These are phyloP conservation scores for Discoglossus pictus DNA, from an alignment of 2,797 vertebrate genomes.

Conservation along the genomic window DNA sequence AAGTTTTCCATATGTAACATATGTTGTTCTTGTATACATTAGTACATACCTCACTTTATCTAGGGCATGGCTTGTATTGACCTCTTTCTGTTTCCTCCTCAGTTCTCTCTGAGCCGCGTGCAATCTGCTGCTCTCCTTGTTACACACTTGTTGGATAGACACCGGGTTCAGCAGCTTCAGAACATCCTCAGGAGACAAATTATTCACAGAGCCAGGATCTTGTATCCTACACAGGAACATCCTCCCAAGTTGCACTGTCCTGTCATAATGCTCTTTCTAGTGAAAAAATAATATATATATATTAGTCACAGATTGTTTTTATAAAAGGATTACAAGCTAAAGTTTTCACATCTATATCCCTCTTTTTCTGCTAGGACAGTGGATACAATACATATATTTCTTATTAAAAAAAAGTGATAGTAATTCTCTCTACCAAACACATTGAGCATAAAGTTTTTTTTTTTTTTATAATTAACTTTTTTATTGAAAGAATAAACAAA, in stretches of 20 bases:
- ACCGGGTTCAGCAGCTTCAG: constrained; percentile 51
- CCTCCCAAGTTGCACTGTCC: constrained; percentile 37
- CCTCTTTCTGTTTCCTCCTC: background rate
- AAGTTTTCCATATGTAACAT: no score
- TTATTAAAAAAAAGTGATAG: no score
- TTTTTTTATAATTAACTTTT: no score
- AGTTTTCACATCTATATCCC: no score
- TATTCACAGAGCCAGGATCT: background rate
- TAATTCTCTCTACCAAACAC: no score
- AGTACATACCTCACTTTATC: constrained; percentile 5
- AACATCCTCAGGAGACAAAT: constrained; percentile 42
- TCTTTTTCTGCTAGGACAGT: no score
- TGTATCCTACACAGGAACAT: constrained; percentile 45
- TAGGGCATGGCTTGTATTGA: background rate
- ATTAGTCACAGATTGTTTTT: no score
- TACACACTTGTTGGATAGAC: constrained; percentile 40
- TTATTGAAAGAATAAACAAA: no score
- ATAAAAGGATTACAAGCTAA: no score
- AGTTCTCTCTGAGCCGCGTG: constrained; percentile 34
- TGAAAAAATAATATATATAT: background rate
- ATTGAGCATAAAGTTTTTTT: no score
- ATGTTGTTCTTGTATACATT: no score
- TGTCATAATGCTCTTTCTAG: constrained; percentile 56
- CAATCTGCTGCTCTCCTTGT: constrained; percentile 48
- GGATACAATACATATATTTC: no score